Conservation (phyloP, 37 sponge, comb jelly and placozoan species). For the Oscarella lobularis region DNA sequence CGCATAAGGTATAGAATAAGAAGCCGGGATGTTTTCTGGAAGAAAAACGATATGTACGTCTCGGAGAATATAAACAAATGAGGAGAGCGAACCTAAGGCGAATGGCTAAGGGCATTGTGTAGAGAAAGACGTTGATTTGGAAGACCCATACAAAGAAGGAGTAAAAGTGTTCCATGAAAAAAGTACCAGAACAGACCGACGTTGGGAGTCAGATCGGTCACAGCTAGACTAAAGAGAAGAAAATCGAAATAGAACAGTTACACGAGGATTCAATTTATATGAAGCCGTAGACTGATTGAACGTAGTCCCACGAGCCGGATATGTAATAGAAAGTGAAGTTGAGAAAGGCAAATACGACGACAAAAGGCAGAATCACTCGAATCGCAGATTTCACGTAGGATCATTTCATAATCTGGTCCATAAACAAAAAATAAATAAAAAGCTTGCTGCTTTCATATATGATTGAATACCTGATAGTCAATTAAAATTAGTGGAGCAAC, state of each 20-base stretch:
- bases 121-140: conserved; percentile 82
- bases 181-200: conserved; percentile 97
- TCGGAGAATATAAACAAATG: neutral
- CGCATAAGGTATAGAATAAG: conserved; percentile 45
- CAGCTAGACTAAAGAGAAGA: conserved; percentile 26
- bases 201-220: conserved; percentile 86
- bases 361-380: too few species aligned
- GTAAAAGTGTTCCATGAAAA: conserved; percentile 93
- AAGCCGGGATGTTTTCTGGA: conserved; percentile 65
- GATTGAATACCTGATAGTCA: conserved; percentile 39
- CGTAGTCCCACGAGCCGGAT: conserved; percentile 70
- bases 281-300: conserved; percentile 48
- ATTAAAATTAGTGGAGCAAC: conserved; percentile 57
- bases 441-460: too few species aligned
- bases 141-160: conserved; percentile 90
- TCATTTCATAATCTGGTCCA: too few species aligned
- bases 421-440: too few species aligned
- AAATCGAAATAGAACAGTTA: neutral
- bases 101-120: conserved; percentile 46
- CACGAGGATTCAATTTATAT: conserved; percentile 27
- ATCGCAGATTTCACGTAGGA: too few species aligned
- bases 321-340: conserved; percentile 30
- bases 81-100: neutral
- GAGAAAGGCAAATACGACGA: too few species aligned
- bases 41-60: neutral